Evolutionary conservation across 2,888 invertebrate genomes (phyloP), one percentile per base, ranked within the genome.

Genomic region (Odontocolon sp.): DNA sequence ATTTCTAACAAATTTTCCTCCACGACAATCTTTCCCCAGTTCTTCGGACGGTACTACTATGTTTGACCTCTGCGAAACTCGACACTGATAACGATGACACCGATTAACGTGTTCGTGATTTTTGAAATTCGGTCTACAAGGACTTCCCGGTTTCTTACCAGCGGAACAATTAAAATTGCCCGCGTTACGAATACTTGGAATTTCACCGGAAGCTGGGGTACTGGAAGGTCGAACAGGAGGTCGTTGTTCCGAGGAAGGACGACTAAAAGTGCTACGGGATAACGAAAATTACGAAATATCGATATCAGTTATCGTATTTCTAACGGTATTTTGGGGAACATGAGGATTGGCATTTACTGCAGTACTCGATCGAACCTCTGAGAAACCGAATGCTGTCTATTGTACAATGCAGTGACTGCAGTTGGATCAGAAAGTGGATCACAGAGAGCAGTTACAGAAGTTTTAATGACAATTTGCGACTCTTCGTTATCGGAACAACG

Each of bases 331-430:
- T n/a, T n/a, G n/a, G n/a, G n/a, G n/a, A n/a, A n/a, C n/a, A n/a
- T n/a, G n/a, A n/a, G n/a, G n/a, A n/a, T n/a, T n/a, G n/a, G n/a
- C n/a, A n/a, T n/a, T n/a, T n/a, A n/a, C n/a, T n/a, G n/a, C n/a
- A n/a, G n/a, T n/a, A n/a, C n/a, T 31, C 6, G 11, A 31, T 38
- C 64, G 16, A 54, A 76, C 76, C 76, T 76, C 23, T 71, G 71
- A 40, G 76, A 71, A 11, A 61, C 71, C n/a, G 76, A 76, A 33
- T 76, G 71, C 9, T 69, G 78, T n/a, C 77, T 79, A 70, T 81
- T 83, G 70, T 83, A 82, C 85, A 83, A 84, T 26, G 83, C 73
- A 16, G 79, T 80, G 6, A 79, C 63, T n/a, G 81, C 72, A n/a
- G 74, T 71, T 2, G 81, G 74, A 14, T 72, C 78, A 4, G 69